phyloP scores from a whole-genome alignment of 2,888 invertebrate genomes.

The Sisyra terminalis region DNA sequence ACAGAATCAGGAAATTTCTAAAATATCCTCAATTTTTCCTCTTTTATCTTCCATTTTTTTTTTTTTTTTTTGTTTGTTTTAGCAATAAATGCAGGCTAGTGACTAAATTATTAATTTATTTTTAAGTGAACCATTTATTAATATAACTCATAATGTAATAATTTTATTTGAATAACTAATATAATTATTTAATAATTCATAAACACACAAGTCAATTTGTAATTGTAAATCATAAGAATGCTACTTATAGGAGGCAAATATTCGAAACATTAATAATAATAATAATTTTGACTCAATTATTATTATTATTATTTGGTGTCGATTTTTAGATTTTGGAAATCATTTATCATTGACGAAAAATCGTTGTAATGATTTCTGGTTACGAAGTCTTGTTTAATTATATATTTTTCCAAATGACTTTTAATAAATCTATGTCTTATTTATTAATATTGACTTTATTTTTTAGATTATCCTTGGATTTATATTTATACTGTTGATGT shows the following conservation, averaged over 20 bases:
- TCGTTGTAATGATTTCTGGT: slow-evolving; percentile 1
- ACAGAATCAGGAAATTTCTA: too few species aligned
- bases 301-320: neutral
- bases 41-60: neutral
- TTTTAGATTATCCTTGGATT: neutral
- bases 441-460: slow-evolving; percentile 1
- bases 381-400: neutral
- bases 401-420: too few species aligned
- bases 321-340: slow-evolving; percentile 1
- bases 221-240: neutral
- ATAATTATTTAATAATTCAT: neutral
- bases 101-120: slow-evolving; percentile 1
- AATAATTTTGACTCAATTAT: neutral
- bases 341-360: neutral
- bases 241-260: neutral
- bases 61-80: neutral
- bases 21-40: too few species aligned
- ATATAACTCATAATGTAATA: neutral
- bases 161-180: neutral
- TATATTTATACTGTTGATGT: neutral
- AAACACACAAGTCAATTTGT: neutral
- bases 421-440: too few species aligned
- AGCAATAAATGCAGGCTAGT: slow-evolving; percentile 3
- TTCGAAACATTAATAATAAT: too few species aligned
- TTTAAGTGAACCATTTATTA: too few species aligned